Base-by-base conservation (phyloP, 2,888 invertebrate species). In the Fragum sueziense region DNA sequence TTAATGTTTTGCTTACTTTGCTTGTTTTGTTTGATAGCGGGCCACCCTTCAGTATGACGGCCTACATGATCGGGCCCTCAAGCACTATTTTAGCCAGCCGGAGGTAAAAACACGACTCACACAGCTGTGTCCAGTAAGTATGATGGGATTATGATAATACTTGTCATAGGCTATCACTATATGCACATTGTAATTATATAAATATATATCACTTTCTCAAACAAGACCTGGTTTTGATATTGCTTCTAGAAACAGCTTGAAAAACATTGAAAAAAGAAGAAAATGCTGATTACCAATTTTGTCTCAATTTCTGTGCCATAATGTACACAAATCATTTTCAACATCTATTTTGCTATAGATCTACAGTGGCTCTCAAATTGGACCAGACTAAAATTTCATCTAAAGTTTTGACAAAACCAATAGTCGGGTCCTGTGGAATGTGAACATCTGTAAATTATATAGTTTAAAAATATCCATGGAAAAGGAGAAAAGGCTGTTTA, bases 31-130 rank as follows among this genome's bases (percentile, higher is more conserved):
- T 57, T 65, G 41, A 34, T 86, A 92, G 92, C 83, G 91, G 51
- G 86, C 91, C 6, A 90, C 91, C 6, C 82, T 91, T n/a, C 89
- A 89, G 85, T 91, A 91, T 88, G 90, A 90, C 81, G 91, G 91
- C 0, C 84, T 92, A 27, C 91, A 92, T 77, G 92, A 92, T 78
- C 81, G 90, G 67, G 89, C 92, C 14, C 86, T 92, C 61, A 92
- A 92, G 77, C 92, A 92, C 76, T 92, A 92, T 85, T 92, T 92
- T 87, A 90, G 88, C 61, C 85, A 87, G 22, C 88, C 88, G 9
- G 88, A 89, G 31, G 90, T 91, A 22, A 85, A 89, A 77, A 82
- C 86, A 17, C 80, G 82, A 52, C 88, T 92, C 54, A 92, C 92
- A 31, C 88, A 92, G 57, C 86, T 92, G 82, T 85, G 86, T 33